phyloP scores from a whole-genome alignment of 23 tunicate species.

The Diplosoma virens region DNA sequence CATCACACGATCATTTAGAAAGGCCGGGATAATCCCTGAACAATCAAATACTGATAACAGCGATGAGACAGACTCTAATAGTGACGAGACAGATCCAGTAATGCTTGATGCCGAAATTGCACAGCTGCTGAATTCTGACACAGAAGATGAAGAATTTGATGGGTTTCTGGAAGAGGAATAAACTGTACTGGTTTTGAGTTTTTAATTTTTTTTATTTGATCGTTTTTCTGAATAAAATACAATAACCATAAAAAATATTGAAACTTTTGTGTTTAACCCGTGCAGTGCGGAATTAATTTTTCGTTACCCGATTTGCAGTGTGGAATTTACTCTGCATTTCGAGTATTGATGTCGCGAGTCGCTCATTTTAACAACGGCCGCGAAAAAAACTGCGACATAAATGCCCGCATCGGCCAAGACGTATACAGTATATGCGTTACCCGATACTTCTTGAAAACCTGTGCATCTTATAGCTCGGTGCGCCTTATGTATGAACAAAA shows the following conservation, averaged over 20 bases:
- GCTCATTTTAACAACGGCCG: not conserved
- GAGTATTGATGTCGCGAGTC: not conserved
- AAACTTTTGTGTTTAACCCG: slow-evolving; percentile 2
- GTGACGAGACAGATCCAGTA: slow-evolving; percentile 53
- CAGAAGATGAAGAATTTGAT: slow-evolving; percentile 41
- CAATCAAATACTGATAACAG: slow-evolving; percentile 45
- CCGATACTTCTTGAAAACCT: slow-evolving; percentile 26
- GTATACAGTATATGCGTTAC: too few species aligned
- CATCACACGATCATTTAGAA: slow-evolving; percentile 50
- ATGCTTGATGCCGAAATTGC: slow-evolving; percentile 57
- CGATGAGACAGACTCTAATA: slow-evolving; percentile 45
- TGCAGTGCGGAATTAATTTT: too few species aligned
- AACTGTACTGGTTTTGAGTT: slow-evolving; percentile 43
- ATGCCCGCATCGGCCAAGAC: not conserved
- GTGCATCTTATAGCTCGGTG: slow-evolving; percentile 35
- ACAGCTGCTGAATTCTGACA: slow-evolving; percentile 56
- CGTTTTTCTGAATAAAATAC: slow-evolving; percentile 34
- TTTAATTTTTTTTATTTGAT: slow-evolving; percentile 49
- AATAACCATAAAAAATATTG: slow-evolving; percentile 42
- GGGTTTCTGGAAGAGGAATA: slow-evolving; percentile 46
- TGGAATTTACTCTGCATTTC: not conserved
- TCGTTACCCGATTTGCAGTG: not conserved
- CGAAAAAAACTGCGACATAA: not conserved
- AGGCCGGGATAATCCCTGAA: slow-evolving; percentile 47
- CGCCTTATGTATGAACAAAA: slow-evolving; percentile 39